Percentiles rank a stretch among this genome's conserved stretches.
These are phyloP conservation scores for Pangasius djambal DNA, from an alignment of 2,797 vertebrate species.

Conservation along the genomic window DNA sequence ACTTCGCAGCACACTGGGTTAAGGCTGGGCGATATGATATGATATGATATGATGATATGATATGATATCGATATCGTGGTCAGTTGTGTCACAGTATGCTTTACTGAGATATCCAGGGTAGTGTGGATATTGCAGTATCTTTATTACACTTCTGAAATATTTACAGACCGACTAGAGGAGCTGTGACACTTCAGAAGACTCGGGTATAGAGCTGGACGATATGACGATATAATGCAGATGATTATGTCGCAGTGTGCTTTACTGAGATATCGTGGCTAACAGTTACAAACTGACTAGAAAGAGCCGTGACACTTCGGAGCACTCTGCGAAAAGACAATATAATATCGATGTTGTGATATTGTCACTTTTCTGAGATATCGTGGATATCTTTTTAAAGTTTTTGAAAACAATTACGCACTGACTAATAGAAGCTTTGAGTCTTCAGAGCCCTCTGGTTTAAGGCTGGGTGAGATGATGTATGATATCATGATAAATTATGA, in stretches of 20 bases:
- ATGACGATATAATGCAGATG: background rate
- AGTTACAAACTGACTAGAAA: background rate
- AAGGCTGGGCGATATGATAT: background rate
- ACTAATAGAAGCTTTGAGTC: background rate
- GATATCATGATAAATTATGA: no score
- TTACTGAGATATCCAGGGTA: background rate
- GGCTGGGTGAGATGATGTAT: background rate
- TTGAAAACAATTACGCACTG: background rate
- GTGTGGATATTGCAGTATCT: background rate
- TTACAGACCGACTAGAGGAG: background rate
- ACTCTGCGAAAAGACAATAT: background rate
- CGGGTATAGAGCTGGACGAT: background rate
- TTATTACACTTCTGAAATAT: background rate
- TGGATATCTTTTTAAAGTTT: background rate
- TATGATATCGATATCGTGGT: background rate
- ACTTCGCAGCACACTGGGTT: background rate
- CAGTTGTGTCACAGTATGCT: background rate
- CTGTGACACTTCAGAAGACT: background rate
- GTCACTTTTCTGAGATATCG: no score
- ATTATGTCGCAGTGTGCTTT: no score
- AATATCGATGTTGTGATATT: background rate
- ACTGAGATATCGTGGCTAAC: no score
- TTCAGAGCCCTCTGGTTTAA: background rate
- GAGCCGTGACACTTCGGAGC: background rate
- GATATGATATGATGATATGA: no score